These are phyloP conservation scores for Morone chrysops DNA, from an alignment of 2,113 vertebrate species.

Conservation along the genomic window DNA sequence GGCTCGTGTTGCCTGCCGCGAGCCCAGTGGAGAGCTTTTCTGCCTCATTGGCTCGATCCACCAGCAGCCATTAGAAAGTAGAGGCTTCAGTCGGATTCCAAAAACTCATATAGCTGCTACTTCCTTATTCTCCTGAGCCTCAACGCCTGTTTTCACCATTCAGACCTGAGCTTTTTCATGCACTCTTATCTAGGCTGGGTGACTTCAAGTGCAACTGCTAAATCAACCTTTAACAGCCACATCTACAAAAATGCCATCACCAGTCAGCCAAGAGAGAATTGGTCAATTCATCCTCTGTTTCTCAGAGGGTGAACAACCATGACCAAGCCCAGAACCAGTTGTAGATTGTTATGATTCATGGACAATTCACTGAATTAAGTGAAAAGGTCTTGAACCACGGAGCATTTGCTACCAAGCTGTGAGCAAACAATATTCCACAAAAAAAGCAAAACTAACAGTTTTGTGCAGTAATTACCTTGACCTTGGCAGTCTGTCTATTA, in stretches of 20 bases:
- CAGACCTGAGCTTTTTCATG: background rate
- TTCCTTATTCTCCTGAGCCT: background rate
- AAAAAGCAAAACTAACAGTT: too few relatives aligned
- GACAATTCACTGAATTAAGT: background rate
- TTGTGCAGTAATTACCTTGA: too few relatives aligned
- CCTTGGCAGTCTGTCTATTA: too few relatives aligned
- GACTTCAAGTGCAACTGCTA: background rate
- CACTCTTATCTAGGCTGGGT: too few relatives aligned
- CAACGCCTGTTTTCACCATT: background rate
- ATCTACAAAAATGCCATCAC: background rate
- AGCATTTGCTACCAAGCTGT: background rate
- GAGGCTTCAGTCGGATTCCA: background rate
- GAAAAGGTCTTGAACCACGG: background rate
- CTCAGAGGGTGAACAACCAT: background rate
- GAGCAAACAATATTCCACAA: background rate
- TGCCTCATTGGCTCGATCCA: slow-evolving; percentile 50
- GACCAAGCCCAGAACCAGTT: background rate
- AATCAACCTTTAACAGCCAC: background rate
- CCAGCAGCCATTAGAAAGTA: slow-evolving; percentile 19
- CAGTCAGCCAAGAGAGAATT: background rate
- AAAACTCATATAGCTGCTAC: background rate
- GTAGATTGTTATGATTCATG: background rate
- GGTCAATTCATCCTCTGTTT: background rate
- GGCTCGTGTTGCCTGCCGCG: slow-evolving; percentile 31
- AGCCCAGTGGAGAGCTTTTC: slow-evolving; percentile 46